Base-by-base conservation (phyloP, 2,113 vertebrate genomes). In the Gorsachius goisagi region DNA sequence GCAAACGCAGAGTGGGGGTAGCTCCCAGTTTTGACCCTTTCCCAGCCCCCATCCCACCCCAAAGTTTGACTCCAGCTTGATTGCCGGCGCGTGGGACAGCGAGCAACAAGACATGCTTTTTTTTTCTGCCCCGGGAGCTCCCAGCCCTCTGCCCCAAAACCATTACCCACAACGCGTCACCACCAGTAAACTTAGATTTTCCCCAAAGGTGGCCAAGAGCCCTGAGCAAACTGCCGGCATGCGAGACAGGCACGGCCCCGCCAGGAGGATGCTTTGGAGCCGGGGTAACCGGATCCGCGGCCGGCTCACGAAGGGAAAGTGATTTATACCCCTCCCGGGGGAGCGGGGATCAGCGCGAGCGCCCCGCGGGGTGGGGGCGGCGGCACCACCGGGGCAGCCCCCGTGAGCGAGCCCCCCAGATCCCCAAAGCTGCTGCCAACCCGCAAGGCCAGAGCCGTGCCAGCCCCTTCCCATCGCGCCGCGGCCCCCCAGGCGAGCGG, bases 321-420 rank as follows among this genome's bases (percentile, higher is more conserved):
- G 75, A 94, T 82, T 90, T 83, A 37, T 26, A 10, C 39, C 24
- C 17, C 37, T 15, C 39, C 56, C 4, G 0, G 59, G 50, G 18
- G 28, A 41, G 52, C 2, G 2, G 59, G 47, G 21, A 50, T 13
- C 39, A 44, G 66, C 4, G 6, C 6, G 14, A 89, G 32, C 55
- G 16, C 44, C 62, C 21, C 27, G 4, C 0, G 6, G 18, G 32
- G 3, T 1, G 6, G 8, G n/a, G 28, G 14, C 2, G 26, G n/a
- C 26, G 2, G 56, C 85, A 49, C 20, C 85, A 49, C 20, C 2
- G 0, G 37, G 33, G 41, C 80, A 71, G 64, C 67, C 9, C 27
- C n/a, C 6, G 0, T 0, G 11, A 64, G 77, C 53, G 55, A n/a
- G n/a, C n/a, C n/a, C 60, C 27, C 9, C 1, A 22, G 39, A 11